Conservation (phyloP, 64 coral and sea anemone species). For the Anthopleura sola region DNA sequence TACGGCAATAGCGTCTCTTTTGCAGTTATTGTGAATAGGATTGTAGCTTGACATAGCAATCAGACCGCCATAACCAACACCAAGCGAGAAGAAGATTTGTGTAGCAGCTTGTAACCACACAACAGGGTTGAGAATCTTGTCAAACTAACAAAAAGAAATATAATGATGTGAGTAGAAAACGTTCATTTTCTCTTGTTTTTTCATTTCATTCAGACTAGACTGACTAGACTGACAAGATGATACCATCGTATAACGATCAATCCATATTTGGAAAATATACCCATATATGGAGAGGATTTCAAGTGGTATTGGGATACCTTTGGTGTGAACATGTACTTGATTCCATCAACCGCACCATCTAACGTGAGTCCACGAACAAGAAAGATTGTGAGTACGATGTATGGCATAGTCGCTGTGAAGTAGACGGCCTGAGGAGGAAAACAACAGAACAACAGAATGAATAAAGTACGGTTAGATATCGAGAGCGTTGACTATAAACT, state of each 20-base stretch:
- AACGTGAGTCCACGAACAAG: conserved; percentile 91
- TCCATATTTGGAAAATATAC: too few relatives aligned
- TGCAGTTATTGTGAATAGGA: conserved; percentile 85
- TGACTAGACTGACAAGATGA: too few relatives aligned
- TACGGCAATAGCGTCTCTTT: conserved; percentile 76
- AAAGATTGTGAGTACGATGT: conserved; percentile 85
- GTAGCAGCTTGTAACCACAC: conserved; percentile 96
- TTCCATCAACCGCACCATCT: conserved; percentile 74
- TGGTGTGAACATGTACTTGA: conserved; percentile 91
- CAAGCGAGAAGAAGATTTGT: conserved; percentile 92
- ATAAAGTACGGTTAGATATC: too few relatives aligned
- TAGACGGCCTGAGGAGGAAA: conserved; percentile 68
- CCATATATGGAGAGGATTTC: not conserved
- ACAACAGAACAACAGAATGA: not conserved
- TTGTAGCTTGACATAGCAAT: conserved; percentile 99
- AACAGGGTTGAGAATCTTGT: conserved; percentile 56
- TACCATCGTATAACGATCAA: too few relatives aligned
- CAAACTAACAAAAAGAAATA: conserved; percentile 51
- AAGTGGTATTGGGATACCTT: conserved; percentile 50
- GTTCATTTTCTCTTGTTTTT: too few relatives aligned
- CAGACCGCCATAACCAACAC: conserved; percentile 81
- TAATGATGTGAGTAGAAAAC: too few relatives aligned
- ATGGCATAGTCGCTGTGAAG: conserved; percentile 87
- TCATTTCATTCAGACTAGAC: too few relatives aligned
- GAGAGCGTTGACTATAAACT: too few relatives aligned